phyloP scores from a whole-genome alignment of 2,888 invertebrate species.

The Hypsopygia costalis region DNA sequence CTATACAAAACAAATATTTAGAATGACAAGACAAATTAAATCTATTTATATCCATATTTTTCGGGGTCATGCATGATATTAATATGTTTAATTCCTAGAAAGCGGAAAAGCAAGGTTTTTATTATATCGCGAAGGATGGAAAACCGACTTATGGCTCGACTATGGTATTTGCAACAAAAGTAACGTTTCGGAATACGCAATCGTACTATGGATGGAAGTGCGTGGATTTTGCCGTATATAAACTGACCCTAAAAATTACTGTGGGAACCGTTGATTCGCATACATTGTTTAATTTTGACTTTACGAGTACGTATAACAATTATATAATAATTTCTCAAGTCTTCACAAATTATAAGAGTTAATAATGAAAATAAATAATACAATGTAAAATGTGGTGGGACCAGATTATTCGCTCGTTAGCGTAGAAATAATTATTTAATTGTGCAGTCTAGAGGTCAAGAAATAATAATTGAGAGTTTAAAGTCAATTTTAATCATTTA shows the following conservation, averaged over 20 bases:
- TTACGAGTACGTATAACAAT: constrained; percentile 1
- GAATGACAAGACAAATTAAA: no score
- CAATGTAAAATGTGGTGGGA: not conserved
- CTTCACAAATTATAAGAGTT: not conserved
- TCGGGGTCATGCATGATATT: no score
- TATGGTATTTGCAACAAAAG: no score
- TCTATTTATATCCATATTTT: no score
- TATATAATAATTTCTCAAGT: not conserved
- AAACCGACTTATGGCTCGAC: no score
- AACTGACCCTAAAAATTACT: not conserved
- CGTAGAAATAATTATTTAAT: not conserved
- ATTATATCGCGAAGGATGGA: no score
- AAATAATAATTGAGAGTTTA: not conserved
- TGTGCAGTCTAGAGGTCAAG: not conserved
- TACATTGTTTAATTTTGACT: constrained; percentile 20
- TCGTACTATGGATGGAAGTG: no score
- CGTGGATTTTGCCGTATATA: not conserved
- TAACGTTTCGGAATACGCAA: no score
- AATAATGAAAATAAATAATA: not conserved
- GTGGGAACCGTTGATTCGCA: not conserved
- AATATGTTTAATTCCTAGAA: no score
- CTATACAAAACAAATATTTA: no score
- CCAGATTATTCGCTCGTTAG: not conserved
- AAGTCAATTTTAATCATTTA: not conserved
- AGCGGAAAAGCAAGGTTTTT: no score